These are phyloP conservation scores for Chlorodrepanis virens DNA, from an alignment of 2,113 vertebrate species.

Conservation along the genomic window DNA sequence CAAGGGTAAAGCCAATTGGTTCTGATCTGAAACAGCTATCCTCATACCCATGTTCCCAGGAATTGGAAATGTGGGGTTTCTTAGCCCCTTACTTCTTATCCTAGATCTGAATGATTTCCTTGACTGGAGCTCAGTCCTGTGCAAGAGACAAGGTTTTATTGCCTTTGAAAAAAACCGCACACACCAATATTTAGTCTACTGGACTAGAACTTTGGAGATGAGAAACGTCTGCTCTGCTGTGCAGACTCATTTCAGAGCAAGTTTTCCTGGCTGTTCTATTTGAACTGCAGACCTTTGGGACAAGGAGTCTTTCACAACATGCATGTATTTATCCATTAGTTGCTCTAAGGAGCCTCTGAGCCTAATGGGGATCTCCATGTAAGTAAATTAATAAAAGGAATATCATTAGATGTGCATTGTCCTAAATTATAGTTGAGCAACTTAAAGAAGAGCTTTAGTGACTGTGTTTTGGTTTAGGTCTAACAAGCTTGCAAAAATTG, in stretches of 20 bases:
- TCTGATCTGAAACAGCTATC: not conserved
- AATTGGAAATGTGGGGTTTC: not conserved
- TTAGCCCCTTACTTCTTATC: not conserved
- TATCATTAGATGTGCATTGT: not conserved
- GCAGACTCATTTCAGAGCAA: not conserved
- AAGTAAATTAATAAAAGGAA: not conserved
- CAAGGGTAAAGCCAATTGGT: not conserved
- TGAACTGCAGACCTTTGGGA: not conserved
- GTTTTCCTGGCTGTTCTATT: not conserved
- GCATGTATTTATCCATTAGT: not conserved
- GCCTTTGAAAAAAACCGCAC: not conserved
- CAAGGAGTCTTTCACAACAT: not conserved
- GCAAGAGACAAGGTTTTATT: not conserved
- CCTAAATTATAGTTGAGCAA: not conserved
- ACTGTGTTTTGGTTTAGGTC: not conserved
- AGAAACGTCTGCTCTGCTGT: not conserved
- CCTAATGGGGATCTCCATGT: not conserved
- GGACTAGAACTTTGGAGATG: not conserved
- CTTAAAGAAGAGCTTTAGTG: not conserved
- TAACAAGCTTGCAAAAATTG: not conserved
- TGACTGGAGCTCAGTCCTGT: not conserved
- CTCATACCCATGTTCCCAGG: fast-evolving
- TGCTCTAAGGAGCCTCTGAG: not conserved
- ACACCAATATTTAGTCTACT: not conserved
- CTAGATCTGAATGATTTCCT: not conserved